Conservation (phyloP, 92 coral and sea anemone genomes). For the Parazoanthus darwini region DNA sequence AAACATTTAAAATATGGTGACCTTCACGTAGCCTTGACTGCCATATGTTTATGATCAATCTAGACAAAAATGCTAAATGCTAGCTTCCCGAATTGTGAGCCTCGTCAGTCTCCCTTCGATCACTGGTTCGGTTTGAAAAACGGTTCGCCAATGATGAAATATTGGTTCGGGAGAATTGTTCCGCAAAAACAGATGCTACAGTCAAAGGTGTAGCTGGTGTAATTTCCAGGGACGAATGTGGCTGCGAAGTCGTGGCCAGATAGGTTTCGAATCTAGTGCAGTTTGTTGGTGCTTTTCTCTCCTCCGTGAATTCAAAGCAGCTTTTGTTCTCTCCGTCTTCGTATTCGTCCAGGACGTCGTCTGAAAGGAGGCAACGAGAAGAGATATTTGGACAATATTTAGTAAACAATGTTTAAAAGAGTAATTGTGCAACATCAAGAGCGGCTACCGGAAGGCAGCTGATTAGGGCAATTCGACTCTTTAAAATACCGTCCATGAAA, state of each 20-base stretch:
- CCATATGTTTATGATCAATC: background rate
- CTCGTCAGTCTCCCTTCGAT: background rate
- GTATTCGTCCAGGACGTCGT: background rate
- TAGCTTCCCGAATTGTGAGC: constrained; percentile 16
- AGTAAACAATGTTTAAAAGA: background rate
- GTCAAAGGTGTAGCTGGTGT: background rate
- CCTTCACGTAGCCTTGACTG: background rate
- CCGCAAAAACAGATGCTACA: background rate
- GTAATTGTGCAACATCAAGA: too few species aligned
- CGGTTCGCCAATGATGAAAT: background rate
- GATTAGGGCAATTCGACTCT: background rate
- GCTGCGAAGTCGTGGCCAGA: background rate
- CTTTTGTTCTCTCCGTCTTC: background rate
- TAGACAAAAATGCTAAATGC: background rate
- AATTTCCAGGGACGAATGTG: background rate
- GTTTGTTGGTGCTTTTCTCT: constrained; percentile 7
- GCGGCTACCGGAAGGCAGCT: background rate
- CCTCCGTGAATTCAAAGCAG: background rate
- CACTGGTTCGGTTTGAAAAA: background rate
- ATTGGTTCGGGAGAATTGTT: background rate
- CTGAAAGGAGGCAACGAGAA: background rate
- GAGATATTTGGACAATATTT: too few species aligned
- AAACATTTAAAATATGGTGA: background rate
- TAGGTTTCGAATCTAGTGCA: background rate
- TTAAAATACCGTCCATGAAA: background rate